Evolutionary conservation across 1,140 invertebrate species (phyloP).

Genomic region (Conus betulinus): DNA sequence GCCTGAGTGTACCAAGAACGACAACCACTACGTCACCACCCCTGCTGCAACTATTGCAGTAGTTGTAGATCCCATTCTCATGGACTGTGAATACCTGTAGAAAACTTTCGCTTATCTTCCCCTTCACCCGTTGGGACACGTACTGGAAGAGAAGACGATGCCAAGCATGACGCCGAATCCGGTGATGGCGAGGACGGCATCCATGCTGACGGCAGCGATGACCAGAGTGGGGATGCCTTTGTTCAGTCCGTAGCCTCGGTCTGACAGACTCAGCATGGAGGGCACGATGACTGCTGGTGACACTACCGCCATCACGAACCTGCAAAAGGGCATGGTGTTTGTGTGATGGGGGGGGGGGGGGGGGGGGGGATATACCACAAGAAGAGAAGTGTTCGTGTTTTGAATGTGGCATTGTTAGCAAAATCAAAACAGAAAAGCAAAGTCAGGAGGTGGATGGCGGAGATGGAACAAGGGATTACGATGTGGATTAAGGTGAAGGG

Average conservation of each 20-base stretch:
- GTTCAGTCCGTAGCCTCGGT: constrained; percentile 90
- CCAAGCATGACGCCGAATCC: constrained; percentile 82
- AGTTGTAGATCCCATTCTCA: not conserved
- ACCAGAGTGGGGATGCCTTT: constrained; percentile 96
- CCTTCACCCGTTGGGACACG: not conserved
- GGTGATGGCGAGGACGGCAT: constrained; percentile 87
- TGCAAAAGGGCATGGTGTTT: constrained; percentile 52
- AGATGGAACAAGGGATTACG: no score
- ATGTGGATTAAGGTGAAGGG: no score
- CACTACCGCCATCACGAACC: constrained; percentile 89
- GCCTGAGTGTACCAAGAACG: not conserved
- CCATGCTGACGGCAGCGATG: constrained; percentile 92
- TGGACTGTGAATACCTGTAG: not conserved
- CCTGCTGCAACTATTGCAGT: not conserved
- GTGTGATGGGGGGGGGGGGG: no score
- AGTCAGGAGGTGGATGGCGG: no score
- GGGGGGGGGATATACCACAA: no score
- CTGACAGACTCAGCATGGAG: constrained; percentile 87
- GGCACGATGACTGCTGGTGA: constrained; percentile 97
- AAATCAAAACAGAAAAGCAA: no score
- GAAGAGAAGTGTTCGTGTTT: no score
- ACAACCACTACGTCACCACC: not conserved
- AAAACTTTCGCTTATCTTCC: not conserved
- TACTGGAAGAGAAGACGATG: constrained; percentile 65
- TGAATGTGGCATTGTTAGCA: no score